Evolutionary conservation across 1,140 invertebrate genomes (phyloP).

Genomic region (Diabrotica virgifera): DNA sequence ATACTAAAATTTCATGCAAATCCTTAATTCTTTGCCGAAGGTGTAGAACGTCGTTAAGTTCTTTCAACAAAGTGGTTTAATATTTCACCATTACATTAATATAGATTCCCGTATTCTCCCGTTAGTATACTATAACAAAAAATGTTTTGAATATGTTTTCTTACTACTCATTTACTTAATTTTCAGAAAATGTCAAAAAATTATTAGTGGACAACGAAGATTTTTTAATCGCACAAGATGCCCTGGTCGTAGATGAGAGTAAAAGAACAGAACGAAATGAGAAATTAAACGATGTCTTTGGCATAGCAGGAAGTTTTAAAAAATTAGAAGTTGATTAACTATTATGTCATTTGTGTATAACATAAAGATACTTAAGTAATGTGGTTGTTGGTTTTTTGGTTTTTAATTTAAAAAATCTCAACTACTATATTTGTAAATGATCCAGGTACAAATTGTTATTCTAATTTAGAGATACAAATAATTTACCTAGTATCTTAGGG

Average conservation of each 20-base stretch:
- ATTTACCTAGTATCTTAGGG: too few relatives aligned
- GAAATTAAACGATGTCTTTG: slow-evolving; percentile 60
- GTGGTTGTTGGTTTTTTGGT: too few relatives aligned
- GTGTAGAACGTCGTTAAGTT: too few relatives aligned
- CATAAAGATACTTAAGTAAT: too few relatives aligned
- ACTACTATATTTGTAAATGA: too few relatives aligned
- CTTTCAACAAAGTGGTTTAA: too few relatives aligned
- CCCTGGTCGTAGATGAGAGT: slow-evolving; percentile 58
- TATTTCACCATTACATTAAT: not conserved
- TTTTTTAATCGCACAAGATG: slow-evolving; percentile 57
- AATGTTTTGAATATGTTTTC: not conserved
- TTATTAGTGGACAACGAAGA: slow-evolving; percentile 50
- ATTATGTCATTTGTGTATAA: not conserved
- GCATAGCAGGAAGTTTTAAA: slow-evolving; percentile 70
- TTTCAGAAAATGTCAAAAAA: slow-evolving; percentile 35
- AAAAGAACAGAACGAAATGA: slow-evolving; percentile 63
- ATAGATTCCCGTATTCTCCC: not conserved
- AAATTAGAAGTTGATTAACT: slow-evolving; percentile 67
- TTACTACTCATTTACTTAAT: slow-evolving; percentile 1
- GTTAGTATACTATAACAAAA: not conserved
- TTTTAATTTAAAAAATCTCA: too few relatives aligned
- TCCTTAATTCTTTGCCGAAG: too few relatives aligned
- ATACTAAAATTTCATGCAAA: too few relatives aligned
- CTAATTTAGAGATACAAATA: too few relatives aligned
- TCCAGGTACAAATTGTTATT: too few relatives aligned